Conservation (phyloP, 1,140 invertebrate genomes). For the Callitettix versicolor region DNA sequence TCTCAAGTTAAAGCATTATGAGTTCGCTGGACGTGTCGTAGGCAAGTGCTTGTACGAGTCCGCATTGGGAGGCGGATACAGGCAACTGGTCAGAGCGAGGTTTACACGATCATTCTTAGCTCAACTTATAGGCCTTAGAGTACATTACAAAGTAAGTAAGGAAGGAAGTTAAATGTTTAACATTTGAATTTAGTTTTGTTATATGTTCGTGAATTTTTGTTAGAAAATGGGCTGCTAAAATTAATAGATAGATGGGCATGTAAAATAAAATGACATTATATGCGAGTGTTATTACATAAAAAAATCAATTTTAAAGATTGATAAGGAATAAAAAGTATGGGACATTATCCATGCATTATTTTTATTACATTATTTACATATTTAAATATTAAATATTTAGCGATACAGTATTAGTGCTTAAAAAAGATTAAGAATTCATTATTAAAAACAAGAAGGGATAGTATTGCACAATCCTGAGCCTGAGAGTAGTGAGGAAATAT, state of each 20-base stretch:
- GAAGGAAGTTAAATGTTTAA: background rate
- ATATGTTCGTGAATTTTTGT: background rate
- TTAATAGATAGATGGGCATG: too few species aligned
- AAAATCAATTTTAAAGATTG: too few species aligned
- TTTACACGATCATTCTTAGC: constrained; percentile 90
- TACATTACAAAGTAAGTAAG: constrained; percentile 69
- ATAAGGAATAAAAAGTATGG: too few species aligned
- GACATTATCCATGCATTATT: too few species aligned
- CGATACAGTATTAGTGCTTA: background rate
- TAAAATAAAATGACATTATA: too few species aligned
- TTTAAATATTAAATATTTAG: background rate
- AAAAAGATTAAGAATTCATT: background rate
- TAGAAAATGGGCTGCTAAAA: too few species aligned
- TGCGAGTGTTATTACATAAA: too few species aligned
- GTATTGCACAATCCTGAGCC: too few species aligned
- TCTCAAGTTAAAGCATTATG: constrained; percentile 79
- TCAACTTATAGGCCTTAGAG: constrained; percentile 82
- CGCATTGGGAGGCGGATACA: constrained; percentile 73
- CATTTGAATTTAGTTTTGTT: background rate
- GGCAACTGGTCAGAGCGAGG: constrained; percentile 78
- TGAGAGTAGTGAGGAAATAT: too few species aligned
- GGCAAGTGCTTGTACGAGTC: constrained; percentile 90
- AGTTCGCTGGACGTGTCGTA: constrained; percentile 89
- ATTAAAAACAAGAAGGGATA: background rate
- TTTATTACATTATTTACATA: too few species aligned